These are phyloP conservation scores for Ips typographus DNA, from an alignment of 1,140 invertebrate genomes.

Conservation along the genomic window DNA sequence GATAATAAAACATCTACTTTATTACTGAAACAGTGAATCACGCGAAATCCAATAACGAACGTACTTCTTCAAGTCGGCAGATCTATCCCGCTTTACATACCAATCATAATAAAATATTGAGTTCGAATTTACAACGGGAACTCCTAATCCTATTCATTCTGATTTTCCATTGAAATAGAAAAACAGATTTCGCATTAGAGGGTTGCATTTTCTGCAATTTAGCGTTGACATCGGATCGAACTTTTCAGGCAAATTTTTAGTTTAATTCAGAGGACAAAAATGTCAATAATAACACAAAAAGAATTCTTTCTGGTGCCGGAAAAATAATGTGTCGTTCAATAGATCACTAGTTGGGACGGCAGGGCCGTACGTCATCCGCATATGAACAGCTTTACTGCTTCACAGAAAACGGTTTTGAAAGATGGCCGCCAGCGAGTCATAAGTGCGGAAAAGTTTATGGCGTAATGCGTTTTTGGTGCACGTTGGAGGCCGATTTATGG, in stretches of 20 bases:
- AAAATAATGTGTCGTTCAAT: constrained; percentile 35
- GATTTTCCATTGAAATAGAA: neutral
- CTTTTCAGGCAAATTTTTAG: neutral
- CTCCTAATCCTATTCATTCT: constrained; percentile 4
- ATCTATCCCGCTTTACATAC: constrained; percentile 32
- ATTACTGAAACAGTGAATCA: constrained; percentile 36
- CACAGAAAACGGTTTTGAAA: constrained; percentile 36
- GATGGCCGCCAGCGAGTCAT: constrained; percentile 32
- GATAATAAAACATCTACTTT: constrained; percentile 36
- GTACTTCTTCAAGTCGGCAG: constrained; percentile 24
- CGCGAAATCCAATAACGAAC: constrained; percentile 35
- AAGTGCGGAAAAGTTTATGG: constrained; percentile 36
- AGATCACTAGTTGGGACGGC: constrained; percentile 36
- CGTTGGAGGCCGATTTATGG: constrained; percentile 21
- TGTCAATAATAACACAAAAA: constrained; percentile 22
- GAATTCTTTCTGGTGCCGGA: constrained; percentile 20
- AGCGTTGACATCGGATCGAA: neutral
- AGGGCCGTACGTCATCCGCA: constrained; percentile 34
- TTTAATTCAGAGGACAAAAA: constrained; percentile 8
- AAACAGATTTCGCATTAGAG: neutral
- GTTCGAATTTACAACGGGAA: neutral
- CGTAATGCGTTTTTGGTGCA: constrained; percentile 36
- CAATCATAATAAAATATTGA: constrained; percentile 23
- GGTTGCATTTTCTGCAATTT: neutral
- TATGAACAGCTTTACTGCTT: constrained; percentile 39